Evolutionary conservation across 2,888 invertebrate species (phyloP), one percentile per base, ranked within the genome.

Genomic region (Agrochola lychnidis): DNA sequence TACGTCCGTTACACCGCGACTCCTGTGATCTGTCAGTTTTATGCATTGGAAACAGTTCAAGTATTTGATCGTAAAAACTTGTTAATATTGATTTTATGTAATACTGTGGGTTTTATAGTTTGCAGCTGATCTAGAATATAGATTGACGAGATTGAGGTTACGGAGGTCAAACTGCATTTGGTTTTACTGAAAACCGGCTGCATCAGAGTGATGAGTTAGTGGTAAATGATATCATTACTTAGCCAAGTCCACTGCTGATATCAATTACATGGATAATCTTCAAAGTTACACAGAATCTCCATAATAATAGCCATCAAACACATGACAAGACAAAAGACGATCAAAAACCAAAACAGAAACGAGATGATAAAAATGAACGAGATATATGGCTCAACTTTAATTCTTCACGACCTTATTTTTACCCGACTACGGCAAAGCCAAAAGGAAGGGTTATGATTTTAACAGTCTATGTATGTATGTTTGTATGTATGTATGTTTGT

Each of bases 31-130:
- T 56, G 61, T 62, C 59, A 59, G 30, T 51, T 63, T 59, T 36
- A 73, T 57, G 73, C 40, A 36, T 82, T 84, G 74, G 67, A 83
- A 30, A 59, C 61, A 61, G 59, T 61, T 76, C 78, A 84, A 81
- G 36, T 72, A 83, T 73, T 48, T 14, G 9, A 66, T 66, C 63
- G 40, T 68, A 67, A 66, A 76, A 78, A 70, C 53, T 72, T 30
- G 53, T 72, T 78, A n/a, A 25, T 45, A 69, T 76, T 59, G 59
- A 70, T 70, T 76, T 73, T 70, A 71, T 66, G 64, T 36, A 68
- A 64, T 57, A 16, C 14, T 45, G 16, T 30, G 42, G 42, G 30
- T 63, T 71, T 77, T 72, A 79, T 75, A 57, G 57, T 25, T 42
- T 51, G 16, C 25, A 6, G 45, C 40, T 48, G 30, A 45, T 69